These are phyloP conservation scores for Leptinotarsa rubiginosa DNA, from an alignment of 2,888 invertebrate species.

Conservation along the genomic window DNA sequence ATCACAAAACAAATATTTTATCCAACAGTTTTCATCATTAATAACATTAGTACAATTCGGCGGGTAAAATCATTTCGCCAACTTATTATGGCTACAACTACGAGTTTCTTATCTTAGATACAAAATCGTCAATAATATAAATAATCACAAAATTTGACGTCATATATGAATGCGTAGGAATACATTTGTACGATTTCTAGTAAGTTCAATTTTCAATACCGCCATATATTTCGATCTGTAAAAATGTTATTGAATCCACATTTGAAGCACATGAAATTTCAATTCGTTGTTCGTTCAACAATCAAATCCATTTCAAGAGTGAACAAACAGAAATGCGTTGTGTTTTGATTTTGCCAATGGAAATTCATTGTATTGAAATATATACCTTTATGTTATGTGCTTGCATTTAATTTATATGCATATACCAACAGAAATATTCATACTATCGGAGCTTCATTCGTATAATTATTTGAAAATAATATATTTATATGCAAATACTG, in stretches of 20 bases:
- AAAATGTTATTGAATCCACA: conserved; percentile 16
- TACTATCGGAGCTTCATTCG: conserved; percentile 37
- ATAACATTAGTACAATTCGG: too few species aligned
- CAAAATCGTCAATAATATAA: too few species aligned
- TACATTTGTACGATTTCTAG: neutral
- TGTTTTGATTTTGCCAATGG: conserved; percentile 27
- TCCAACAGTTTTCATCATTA: too few species aligned
- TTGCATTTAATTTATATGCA: conserved; percentile 43
- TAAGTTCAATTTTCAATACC: neutral
- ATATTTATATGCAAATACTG: conserved; percentile 43
- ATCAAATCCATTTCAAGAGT: neutral
- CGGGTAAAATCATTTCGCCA: too few species aligned
- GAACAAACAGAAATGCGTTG: conserved; percentile 26
- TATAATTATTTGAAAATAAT: conserved; percentile 42
- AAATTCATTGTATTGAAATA: conserved; percentile 27
- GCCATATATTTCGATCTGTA: neutral
- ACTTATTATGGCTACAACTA: too few species aligned
- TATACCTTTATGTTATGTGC: conserved; percentile 32
- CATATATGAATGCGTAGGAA: neutral
- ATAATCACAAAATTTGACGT: too few species aligned
- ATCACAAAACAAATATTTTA: too few species aligned
- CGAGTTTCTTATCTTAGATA: too few species aligned
- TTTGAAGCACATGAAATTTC: conserved; percentile 6
- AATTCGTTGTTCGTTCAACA: neutral
- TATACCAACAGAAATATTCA: conserved; percentile 41